Percentiles rank a stretch among this genome's conserved stretches.
Evolutionary conservation across 2,888 invertebrate genomes (phyloP).

Genomic region (Argyresthia albistria): DNA sequence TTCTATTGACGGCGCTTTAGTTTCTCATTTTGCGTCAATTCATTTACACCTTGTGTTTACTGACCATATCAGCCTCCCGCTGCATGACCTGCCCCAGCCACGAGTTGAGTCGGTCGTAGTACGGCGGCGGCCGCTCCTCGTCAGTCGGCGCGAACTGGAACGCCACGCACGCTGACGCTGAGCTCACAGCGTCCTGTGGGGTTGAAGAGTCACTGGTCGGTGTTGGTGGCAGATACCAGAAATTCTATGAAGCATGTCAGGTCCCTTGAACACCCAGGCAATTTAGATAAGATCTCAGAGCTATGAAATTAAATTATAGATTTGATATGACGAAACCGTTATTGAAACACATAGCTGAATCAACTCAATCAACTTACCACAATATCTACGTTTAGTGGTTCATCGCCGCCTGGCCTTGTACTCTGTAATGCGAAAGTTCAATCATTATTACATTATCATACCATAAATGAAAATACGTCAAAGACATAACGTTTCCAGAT

Average conservation of each 20-base stretch:
- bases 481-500: background rate
- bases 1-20: too few species aligned
- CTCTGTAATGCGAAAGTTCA: conserved; percentile 69
- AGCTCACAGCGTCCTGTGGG: conserved; percentile 42
- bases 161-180: conserved; percentile 86
- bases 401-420: conserved; percentile 84
- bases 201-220: background rate
- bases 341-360: too few species aligned
- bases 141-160: conserved; percentile 85
- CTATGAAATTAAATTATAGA: too few species aligned
- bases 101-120: conserved; percentile 90
- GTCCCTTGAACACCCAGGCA: too few species aligned
- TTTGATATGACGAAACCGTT: too few species aligned
- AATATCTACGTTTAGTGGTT: conserved; percentile 50
- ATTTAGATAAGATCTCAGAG: too few species aligned
- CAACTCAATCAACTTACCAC: conserved; percentile 42
- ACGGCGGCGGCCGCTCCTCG: conserved; percentile 72
- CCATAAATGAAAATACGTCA: too few species aligned
- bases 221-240: too few species aligned
- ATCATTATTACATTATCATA: too few species aligned
- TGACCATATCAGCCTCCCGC: conserved; percentile 84
- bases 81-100: conserved; percentile 94
- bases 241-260: too few species aligned
- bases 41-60: too few species aligned
- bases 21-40: too few species aligned